These are phyloP conservation scores for Canis aureus DNA, from an alignment of 2,113 vertebrate species.

Conservation along the genomic window DNA sequence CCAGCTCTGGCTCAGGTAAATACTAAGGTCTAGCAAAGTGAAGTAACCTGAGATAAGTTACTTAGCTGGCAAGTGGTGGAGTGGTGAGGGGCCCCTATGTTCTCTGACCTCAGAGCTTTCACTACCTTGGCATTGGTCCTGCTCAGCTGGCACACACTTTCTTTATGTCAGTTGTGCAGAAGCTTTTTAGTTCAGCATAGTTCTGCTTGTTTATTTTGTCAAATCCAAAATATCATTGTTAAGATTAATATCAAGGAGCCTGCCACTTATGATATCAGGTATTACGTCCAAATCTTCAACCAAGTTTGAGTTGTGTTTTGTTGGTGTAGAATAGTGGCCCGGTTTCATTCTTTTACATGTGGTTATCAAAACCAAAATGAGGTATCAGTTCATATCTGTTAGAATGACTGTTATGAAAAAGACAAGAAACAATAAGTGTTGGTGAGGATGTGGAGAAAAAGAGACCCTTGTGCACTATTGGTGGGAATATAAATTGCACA, in stretches of 20 bases:
- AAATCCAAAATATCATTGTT: background rate
- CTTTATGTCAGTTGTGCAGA: background rate
- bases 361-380: background rate
- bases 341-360: background rate
- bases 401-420: background rate
- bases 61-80: background rate
- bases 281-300: background rate
- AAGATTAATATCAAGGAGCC: background rate
- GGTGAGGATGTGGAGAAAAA: background rate
- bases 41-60: background rate
- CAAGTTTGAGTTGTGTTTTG: background rate
- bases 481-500: background rate
- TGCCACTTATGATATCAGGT: background rate
- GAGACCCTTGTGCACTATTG: background rate
- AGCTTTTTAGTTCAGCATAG: background rate
- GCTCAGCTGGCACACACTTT: background rate
- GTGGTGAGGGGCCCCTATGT: background rate
- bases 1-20: background rate
- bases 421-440: background rate
- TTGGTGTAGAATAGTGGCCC: background rate
- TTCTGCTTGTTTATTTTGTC: background rate
- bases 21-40: background rate
- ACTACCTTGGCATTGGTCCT: background rate
- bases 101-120: background rate
- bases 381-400: background rate